Percentiles rank a stretch among this genome's conserved stretches.
Conservation (phyloP, 2,797 vertebrate genomes). For the Antennarius maculatus region DNA sequence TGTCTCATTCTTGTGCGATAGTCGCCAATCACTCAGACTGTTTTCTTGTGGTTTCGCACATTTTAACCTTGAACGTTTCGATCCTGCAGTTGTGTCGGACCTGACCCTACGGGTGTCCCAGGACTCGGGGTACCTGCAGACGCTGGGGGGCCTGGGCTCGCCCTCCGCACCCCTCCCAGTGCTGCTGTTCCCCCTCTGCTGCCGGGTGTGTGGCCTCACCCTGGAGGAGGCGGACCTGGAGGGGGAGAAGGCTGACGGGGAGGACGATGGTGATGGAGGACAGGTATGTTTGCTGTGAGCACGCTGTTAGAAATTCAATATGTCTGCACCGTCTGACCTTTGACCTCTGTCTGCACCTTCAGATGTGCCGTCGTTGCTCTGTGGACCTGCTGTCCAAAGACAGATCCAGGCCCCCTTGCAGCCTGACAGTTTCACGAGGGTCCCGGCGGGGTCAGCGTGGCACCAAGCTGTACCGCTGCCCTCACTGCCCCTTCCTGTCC, state of each 20-base stretch:
- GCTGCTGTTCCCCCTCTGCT: conserved; percentile 92
- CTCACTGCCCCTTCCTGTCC: conserved; percentile 89
- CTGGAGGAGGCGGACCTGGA: conserved; percentile 82
- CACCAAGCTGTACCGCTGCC: conserved; percentile 88
- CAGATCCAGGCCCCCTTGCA: conserved; percentile 40
- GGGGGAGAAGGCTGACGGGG: conserved; percentile 56
- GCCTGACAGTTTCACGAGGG: conserved; percentile 39
- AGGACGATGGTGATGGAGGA: conserved; percentile 68
- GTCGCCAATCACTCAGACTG: too few relatives aligned
- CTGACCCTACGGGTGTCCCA: conserved; percentile 84
- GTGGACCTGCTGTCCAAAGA: conserved; percentile 79
- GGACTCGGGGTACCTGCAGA: conserved; percentile 84
- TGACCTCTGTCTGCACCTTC: conserved; percentile 24
- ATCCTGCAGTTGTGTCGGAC: conserved; percentile 79
- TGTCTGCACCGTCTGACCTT: not conserved
- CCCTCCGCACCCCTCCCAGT: conserved; percentile 86
- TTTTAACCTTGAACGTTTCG: too few relatives aligned
- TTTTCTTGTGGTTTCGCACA: too few relatives aligned
- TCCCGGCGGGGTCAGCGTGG: conserved; percentile 10
- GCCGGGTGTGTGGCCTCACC: conserved; percentile 88
- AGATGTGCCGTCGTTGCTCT: conserved; percentile 87
- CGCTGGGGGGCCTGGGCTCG: conserved; percentile 69
- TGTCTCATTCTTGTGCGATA: too few relatives aligned
- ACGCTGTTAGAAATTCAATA: too few relatives aligned
- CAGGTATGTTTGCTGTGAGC: conserved; percentile 48